These are phyloP conservation scores for Diarsia mendica DNA, from an alignment of 2,888 invertebrate species.

Conservation along the genomic window DNA sequence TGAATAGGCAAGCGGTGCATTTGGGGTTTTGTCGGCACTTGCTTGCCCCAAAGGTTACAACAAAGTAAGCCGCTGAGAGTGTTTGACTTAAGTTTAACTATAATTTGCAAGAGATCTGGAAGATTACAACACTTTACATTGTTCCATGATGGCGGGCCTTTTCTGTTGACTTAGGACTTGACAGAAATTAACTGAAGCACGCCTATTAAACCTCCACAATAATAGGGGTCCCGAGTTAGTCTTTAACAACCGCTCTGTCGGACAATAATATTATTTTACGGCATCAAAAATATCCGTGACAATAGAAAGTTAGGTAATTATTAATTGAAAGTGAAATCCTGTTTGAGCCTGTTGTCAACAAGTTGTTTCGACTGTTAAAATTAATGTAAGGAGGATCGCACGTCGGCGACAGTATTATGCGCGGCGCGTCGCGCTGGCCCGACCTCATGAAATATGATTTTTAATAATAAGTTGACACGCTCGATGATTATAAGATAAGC, in stretches of 20 bases:
- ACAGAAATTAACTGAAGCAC: conserved; percentile 79
- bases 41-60: conserved; percentile 60
- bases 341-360: conserved; percentile 74
- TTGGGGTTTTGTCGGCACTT: conserved; percentile 35
- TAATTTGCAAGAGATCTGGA: conserved; percentile 86
- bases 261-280: conserved; percentile 44
- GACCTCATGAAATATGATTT: conserved; percentile 89
- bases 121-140: conserved; percentile 85
- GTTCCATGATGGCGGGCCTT: conserved; percentile 77
- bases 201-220: conserved; percentile 73
- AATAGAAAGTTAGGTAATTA: conserved; percentile 63
- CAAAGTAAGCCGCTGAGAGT: conserved; percentile 75
- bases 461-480: conserved; percentile 91
- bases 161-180: conserved; percentile 87
- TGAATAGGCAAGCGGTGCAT: conserved; percentile 48
- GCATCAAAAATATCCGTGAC: conserved; percentile 50
- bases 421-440: conserved; percentile 75
- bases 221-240: conserved; percentile 57
- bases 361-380: conserved; percentile 74
- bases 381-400: conserved; percentile 73
- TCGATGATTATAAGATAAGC: conserved; percentile 91
- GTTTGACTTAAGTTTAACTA: conserved; percentile 85
- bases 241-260: conserved; percentile 37
- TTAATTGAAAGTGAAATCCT: conserved; percentile 72
- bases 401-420: conserved; percentile 75